A percentile compares a stretch with the other conserved stretches of the same genome.
Conservation (phyloP, 1,140 invertebrate genomes). For the Carcinoscorpius rotundicauda region DNA sequence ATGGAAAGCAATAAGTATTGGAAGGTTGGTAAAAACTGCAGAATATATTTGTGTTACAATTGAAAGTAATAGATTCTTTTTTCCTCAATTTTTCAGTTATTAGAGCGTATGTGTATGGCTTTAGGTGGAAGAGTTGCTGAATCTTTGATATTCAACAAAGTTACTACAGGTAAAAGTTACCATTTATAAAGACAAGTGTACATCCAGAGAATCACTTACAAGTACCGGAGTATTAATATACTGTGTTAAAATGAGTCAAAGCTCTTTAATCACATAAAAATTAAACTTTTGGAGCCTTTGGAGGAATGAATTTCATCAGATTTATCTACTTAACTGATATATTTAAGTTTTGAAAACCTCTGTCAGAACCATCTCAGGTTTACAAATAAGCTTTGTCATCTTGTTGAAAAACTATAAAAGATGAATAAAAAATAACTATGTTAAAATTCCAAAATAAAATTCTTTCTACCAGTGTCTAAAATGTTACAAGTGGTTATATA, state of each 20-base stretch:
- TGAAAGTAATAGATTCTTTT: slow-evolving; percentile 9
- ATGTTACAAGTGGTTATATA: too few species aligned
- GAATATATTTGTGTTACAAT: too few species aligned
- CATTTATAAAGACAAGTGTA: too few species aligned
- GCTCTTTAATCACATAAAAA: background rate
- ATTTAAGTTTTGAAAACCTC: background rate
- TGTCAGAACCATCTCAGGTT: too few species aligned
- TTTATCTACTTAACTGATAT: background rate
- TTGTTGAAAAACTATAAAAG: too few species aligned
- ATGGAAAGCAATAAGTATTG: too few species aligned
- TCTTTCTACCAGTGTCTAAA: too few species aligned
- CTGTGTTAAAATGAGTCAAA: background rate
- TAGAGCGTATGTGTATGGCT: slow-evolving; percentile 91
- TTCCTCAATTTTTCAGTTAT: slow-evolving; percentile 45
- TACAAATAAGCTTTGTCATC: too few species aligned
- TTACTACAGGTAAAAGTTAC: slow-evolving; percentile 52
- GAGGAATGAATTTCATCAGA: background rate
- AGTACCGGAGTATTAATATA: background rate
- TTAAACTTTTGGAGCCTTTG: background rate
- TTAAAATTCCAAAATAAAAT: too few species aligned
- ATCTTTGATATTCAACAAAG: slow-evolving; percentile 68
- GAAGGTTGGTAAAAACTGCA: too few species aligned
- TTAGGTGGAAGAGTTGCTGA: slow-evolving; percentile 88
- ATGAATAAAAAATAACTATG: too few species aligned
- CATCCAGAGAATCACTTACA: too few species aligned